Percentiles rank a stretch among this genome's conserved stretches.
phyloP scores from a whole-genome alignment of 2,888 invertebrate species.

The Dynastes maya region DNA sequence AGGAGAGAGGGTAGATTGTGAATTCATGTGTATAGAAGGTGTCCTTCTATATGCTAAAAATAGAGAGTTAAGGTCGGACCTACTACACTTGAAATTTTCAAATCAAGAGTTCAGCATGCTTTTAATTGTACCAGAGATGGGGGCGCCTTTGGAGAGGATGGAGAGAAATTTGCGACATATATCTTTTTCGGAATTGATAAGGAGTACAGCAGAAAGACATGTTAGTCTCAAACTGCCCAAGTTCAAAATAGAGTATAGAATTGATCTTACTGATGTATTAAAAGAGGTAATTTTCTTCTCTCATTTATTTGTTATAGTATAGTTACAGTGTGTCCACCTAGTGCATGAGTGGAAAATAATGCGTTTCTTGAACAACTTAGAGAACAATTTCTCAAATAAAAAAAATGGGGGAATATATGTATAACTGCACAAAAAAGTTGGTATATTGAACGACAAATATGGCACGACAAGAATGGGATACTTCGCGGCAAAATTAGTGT shows the following conservation, averaged over 20 bases:
- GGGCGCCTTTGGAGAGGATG: conserved; percentile 74
- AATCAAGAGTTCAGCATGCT: conserved; percentile 82
- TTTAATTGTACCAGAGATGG: conserved; percentile 80
- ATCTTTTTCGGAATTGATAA: neutral
- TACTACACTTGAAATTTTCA: conserved; percentile 82
- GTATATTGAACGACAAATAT: too few species aligned
- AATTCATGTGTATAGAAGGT: conserved; percentile 80
- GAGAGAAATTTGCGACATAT: neutral
- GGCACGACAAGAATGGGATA: too few species aligned
- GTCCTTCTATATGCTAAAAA: conserved; percentile 72
- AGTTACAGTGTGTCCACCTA: neutral
- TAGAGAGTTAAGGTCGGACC: conserved; percentile 73
- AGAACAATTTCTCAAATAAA: too few species aligned
- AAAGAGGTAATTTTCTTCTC: conserved; percentile 74
- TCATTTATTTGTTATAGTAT: neutral
- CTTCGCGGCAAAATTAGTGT: too few species aligned
- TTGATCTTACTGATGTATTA: conserved; percentile 77
- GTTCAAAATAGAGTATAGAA: conserved; percentile 84
- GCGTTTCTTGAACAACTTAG: too few species aligned
- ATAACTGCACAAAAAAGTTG: too few species aligned
- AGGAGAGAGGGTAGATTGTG: conserved; percentile 73
- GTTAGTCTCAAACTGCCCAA: conserved; percentile 83
- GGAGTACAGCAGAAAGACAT: conserved; percentile 33
- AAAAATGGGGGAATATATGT: too few species aligned
- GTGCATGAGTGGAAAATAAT: too few species aligned